Conservation (phyloP, 2,113 vertebrate genomes). For the Neoarius graeffei region DNA sequence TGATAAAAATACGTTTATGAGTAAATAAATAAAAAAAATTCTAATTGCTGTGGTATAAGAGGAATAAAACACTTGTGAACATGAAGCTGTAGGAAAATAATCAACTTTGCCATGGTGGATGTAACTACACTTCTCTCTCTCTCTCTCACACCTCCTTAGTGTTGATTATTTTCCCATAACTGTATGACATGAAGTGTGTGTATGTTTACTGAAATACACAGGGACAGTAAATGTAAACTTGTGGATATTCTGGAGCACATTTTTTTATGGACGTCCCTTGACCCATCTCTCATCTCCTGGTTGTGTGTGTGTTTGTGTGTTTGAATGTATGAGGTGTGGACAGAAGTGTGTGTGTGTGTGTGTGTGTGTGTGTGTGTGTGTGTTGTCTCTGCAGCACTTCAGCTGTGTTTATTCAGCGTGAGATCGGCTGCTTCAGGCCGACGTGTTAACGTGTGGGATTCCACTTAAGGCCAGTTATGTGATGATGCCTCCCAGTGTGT, state of each 20-base stretch:
- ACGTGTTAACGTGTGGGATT: conserved; percentile 61
- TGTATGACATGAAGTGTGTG: too few relatives aligned
- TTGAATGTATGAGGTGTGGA: conserved; percentile 41
- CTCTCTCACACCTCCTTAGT: neutral
- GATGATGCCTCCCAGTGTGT: conserved; percentile 50
- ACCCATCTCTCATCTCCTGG: neutral
- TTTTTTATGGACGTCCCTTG: neutral
- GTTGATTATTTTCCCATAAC: neutral
- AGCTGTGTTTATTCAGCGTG: conserved; percentile 63
- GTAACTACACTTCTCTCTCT: neutral
- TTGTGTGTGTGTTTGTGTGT: conserved; percentile 36
- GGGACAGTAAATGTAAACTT: neutral
- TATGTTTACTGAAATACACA: neutral
- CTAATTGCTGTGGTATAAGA: neutral
- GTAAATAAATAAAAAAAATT: neutral
- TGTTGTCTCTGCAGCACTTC: conserved; percentile 49
- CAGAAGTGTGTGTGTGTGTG: conserved; percentile 26
- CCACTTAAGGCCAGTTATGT: conserved; percentile 54
- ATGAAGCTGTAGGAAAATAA: neutral
- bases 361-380: conserved; percentile 42
- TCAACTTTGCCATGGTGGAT: neutral
- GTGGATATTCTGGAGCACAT: neutral
- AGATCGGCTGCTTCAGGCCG: conserved; percentile 60
- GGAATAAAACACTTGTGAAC: neutral
- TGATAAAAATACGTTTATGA: neutral